Evolutionary conservation across 1,140 invertebrate genomes (phyloP).

Genomic region (Musca domestica): DNA sequence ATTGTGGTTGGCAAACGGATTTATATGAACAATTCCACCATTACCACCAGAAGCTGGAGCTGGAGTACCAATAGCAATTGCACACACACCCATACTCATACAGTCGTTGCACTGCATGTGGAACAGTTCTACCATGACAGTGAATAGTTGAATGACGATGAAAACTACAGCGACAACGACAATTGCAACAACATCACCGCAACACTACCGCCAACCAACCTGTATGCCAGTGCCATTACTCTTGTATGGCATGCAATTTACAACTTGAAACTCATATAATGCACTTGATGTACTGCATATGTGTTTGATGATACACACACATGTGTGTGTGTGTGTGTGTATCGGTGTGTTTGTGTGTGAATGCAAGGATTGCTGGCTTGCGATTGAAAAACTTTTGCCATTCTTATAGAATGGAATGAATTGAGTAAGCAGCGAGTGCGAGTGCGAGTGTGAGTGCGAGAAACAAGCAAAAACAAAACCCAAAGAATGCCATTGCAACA

Average conservation of each 20-base stretch:
- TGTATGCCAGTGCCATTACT: slow-evolving; percentile 16
- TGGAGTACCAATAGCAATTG: no score
- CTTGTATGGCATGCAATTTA: slow-evolving; percentile 21
- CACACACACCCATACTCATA: neutral
- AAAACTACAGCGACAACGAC: slow-evolving; percentile 1
- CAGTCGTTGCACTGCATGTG: neutral
- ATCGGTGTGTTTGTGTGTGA: neutral
- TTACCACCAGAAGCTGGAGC: neutral
- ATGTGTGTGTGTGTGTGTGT: neutral
- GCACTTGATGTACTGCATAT: slow-evolving; percentile 14
- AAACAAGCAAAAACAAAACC: no score
- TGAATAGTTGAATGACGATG: neutral
- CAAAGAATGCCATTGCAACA: no score
- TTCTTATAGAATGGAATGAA: neutral
- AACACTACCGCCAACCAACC: neutral
- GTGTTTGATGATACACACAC: neutral
- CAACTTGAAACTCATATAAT: slow-evolving; percentile 22
- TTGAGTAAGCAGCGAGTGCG: no score
- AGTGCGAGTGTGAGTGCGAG: no score
- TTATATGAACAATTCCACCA: slow-evolving; percentile 20
- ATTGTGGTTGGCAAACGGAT: slow-evolving; percentile 18
- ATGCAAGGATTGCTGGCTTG: neutral
- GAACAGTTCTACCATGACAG: neutral
- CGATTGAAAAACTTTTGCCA: slow-evolving; percentile 19
- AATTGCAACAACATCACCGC: slow-evolving; percentile 12